Conservation (phyloP, 2,888 invertebrate species). For the Lagria hirta region DNA sequence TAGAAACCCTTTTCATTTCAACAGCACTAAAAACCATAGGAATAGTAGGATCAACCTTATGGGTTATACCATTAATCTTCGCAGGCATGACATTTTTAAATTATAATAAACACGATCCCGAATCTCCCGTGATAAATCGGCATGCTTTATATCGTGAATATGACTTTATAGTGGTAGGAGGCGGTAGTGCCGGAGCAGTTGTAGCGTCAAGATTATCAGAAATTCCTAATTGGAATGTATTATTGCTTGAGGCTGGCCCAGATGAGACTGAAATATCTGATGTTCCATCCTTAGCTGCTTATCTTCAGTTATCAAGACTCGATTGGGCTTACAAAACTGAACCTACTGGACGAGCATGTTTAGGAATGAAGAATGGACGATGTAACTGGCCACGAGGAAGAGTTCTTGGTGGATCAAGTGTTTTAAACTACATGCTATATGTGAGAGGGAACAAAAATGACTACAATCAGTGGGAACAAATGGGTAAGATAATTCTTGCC, state of each 20-base stretch:
- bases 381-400: slow-evolving; percentile 91
- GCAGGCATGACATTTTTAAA: slow-evolving; percentile 80
- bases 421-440: slow-evolving; percentile 89
- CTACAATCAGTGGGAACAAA: slow-evolving; percentile 84
- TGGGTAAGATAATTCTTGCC: too few relatives aligned
- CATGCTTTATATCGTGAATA: slow-evolving; percentile 67
- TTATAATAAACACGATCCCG: slow-evolving; percentile 80
- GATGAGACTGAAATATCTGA: slow-evolving; percentile 88
- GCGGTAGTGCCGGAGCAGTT: slow-evolving; percentile 88
- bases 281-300: slow-evolving; percentile 83
- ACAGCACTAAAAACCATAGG: slow-evolving; percentile 78
- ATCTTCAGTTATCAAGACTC: slow-evolving; percentile 79
- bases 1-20: slow-evolving; percentile 74
- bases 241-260: slow-evolving; percentile 81
- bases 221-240: slow-evolving; percentile 72
- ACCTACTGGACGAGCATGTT: slow-evolving; percentile 75
- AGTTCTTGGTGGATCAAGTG: slow-evolving; percentile 85
- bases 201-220: slow-evolving; percentile 76
- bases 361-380: slow-evolving; percentile 77
- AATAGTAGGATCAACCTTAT: slow-evolving; percentile 73
- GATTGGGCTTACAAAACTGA: slow-evolving; percentile 92
- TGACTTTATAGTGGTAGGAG: slow-evolving; percentile 82
- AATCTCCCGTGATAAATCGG: slow-evolving; percentile 71
- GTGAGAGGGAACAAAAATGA: slow-evolving; percentile 79
- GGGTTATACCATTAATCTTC: slow-evolving; percentile 80